phyloP scores from a whole-genome alignment of 2,113 vertebrate species.

The Petrocephalus microphthalmus region DNA sequence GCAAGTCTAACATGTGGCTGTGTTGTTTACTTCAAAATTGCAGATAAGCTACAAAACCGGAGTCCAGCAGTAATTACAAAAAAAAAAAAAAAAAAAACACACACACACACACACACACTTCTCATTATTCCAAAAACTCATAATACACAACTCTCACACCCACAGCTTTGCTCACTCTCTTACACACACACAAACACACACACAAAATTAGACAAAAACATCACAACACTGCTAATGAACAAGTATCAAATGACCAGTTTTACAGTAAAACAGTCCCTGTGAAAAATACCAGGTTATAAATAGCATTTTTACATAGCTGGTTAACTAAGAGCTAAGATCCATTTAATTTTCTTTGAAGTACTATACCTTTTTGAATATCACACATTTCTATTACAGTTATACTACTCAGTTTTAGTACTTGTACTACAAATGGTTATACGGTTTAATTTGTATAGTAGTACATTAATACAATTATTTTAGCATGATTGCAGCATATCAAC shows the following conservation, averaged over 20 bases:
- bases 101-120: background rate
- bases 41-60: conserved; percentile 28
- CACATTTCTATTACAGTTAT: background rate
- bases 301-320: background rate
- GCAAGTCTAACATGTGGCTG: background rate
- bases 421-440: background rate
- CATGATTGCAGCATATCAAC: background rate
- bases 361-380: background rate
- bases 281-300: background rate
- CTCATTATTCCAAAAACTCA: conserved; percentile 43
- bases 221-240: conserved; percentile 4
- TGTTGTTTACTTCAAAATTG: conserved; percentile 48
- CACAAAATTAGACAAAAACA: conserved; percentile 13
- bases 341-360: background rate
- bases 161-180: background rate
- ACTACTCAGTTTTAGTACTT: background rate
- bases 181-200: conserved; percentile 3
- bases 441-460: background rate
- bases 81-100: conserved; percentile 17
- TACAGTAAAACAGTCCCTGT: background rate
- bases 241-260: background rate
- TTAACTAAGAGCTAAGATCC: background rate
- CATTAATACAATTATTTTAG: background rate
- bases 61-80: conserved; percentile 19
- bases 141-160: conserved; percentile 3